phyloP scores from a whole-genome alignment of 2,888 invertebrate genomes.

The Helicoverpa assulta region DNA sequence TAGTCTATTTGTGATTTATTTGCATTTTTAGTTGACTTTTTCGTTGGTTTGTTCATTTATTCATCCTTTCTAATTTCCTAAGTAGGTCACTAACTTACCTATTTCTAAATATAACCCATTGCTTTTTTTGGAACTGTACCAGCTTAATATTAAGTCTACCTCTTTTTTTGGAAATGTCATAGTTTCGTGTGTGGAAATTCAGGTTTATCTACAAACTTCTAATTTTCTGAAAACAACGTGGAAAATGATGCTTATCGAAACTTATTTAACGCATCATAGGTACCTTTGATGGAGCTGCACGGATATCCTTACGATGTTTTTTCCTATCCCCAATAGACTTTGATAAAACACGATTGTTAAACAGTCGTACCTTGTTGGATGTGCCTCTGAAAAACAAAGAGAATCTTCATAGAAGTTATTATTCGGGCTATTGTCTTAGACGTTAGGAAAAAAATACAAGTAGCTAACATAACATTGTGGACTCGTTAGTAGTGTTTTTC shows the following conservation, averaged over 20 bases:
- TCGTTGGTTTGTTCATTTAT: background rate
- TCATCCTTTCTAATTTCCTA: background rate
- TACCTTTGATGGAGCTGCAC: conserved; percentile 20
- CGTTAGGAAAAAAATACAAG: conserved; percentile 17
- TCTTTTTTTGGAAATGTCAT: background rate
- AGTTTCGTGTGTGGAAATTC: background rate
- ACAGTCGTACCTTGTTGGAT: conserved; percentile 36
- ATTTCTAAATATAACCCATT: no score
- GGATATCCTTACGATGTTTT: conserved; percentile 65
- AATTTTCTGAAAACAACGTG: conserved; percentile 25
- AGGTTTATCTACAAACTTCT: background rate
- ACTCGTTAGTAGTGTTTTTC: background rate
- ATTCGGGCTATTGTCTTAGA: conserved; percentile 21
- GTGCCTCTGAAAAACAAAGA: conserved; percentile 47
- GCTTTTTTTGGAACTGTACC: no score
- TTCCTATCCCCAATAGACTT: conserved; percentile 45
- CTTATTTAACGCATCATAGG: conserved; percentile 25
- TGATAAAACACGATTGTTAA: conserved; percentile 40
- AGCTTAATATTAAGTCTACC: background rate
- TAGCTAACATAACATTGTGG: background rate
- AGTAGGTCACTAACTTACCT: background rate
- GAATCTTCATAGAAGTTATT: conserved; percentile 41
- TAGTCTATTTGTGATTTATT: no score
- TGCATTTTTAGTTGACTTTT: background rate
- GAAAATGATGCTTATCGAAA: conserved; percentile 24